These are phyloP conservation scores for Fragum whitleyi DNA, from an alignment of 2,888 invertebrate genomes.

Conservation along the genomic window DNA sequence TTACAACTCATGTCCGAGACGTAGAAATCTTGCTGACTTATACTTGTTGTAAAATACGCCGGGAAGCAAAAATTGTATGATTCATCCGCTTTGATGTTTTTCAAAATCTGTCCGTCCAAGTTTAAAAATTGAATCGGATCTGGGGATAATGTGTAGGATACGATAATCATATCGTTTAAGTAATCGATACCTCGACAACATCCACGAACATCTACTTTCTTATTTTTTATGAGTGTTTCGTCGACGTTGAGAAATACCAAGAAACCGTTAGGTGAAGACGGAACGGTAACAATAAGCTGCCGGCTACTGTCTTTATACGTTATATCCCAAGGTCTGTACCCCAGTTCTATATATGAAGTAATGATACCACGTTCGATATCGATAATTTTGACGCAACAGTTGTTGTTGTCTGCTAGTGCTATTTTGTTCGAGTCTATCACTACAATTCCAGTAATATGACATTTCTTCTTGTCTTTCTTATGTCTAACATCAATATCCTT, in stretches of 20 bases:
- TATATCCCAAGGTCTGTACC: neutral
- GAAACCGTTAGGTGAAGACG: neutral
- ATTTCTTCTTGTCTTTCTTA: neutral
- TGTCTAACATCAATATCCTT: neutral
- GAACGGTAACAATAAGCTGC: neutral
- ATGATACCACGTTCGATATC: neutral
- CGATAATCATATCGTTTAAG: neutral
- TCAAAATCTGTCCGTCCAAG: neutral
- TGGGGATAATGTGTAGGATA: neutral
- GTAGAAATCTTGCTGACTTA: neutral
- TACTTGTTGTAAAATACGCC: neutral
- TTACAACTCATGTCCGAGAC: neutral
- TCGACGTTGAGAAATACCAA: neutral
- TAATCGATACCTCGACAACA: neutral
- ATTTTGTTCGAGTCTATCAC: neutral
- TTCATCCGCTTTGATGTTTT: neutral
- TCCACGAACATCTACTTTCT: neutral
- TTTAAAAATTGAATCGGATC: neutral
- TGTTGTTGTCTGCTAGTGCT: neutral
- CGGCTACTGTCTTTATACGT: neutral
- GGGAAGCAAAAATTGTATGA: neutral
- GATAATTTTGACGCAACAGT: neutral
- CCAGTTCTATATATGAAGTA: neutral
- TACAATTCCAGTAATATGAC: neutral
- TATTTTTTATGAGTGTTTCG: neutral